These are phyloP conservation scores for Engystomops pustulosus DNA, from an alignment of 2,113 vertebrate genomes.

Conservation along the genomic window DNA sequence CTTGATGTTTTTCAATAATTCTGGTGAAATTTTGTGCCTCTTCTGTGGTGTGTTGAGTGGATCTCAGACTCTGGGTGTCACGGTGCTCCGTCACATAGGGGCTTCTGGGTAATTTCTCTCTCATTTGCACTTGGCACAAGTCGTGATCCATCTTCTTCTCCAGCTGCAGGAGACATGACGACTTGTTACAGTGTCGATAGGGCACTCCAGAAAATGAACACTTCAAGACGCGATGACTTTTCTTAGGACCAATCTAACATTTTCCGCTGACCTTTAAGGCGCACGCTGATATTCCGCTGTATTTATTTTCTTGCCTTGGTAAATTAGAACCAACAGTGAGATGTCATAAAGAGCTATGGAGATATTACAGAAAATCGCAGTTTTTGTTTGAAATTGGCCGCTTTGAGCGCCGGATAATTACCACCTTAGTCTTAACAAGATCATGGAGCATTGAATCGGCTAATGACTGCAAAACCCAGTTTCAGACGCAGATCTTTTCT, in stretches of 20 bases:
- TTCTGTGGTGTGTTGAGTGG: too few relatives aligned
- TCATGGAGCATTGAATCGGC: conserved; percentile 25
- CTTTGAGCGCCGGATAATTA: conserved; percentile 29
- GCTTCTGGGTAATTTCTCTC: not conserved
- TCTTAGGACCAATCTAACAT: conserved; percentile 23
- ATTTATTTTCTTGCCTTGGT: not conserved
- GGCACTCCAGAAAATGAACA: conserved; percentile 17
- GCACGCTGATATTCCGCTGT: not conserved
- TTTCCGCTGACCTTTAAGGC: conserved; percentile 8
- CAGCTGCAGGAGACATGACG: not conserved
- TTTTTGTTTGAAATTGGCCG: conserved; percentile 25
- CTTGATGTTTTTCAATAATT: not conserved
- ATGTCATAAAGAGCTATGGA: not conserved
- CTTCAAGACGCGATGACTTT: conserved; percentile 1
- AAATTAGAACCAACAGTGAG: not conserved
- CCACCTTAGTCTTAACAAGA: conserved; percentile 44
- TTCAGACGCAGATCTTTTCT: conserved; percentile 14
- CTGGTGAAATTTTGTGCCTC: too few relatives aligned
- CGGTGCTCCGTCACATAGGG: not conserved
- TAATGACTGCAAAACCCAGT: conserved; percentile 25
- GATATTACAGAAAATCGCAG: conserved; percentile 4
- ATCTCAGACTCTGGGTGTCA: not conserved
- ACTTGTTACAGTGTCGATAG: conserved; percentile 31
- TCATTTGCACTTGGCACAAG: not conserved
- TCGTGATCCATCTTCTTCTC: not conserved